Conservation (phyloP, 2,888 invertebrate genomes). For the Mylabris sibirica region DNA sequence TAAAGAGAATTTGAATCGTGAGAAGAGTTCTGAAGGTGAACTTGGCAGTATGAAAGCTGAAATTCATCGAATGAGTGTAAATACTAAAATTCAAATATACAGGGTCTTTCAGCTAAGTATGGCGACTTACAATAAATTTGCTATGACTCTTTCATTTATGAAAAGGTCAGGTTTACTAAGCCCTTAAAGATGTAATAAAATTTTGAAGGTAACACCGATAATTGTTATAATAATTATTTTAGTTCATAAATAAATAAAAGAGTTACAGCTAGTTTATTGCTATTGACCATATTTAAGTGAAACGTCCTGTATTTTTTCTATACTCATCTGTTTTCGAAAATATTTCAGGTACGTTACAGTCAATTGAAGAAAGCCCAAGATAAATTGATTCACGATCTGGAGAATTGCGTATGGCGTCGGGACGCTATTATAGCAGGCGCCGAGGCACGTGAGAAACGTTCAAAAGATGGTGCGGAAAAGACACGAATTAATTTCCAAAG, state of each 20-base stretch:
- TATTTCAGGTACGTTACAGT: slow-evolving; percentile 58
- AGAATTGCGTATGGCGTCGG: slow-evolving; percentile 70
- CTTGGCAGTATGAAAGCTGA: slow-evolving; percentile 79
- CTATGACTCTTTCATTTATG: too few species aligned
- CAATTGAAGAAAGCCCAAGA: slow-evolving; percentile 67
- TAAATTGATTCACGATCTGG: slow-evolving; percentile 69
- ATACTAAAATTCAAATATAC: too few species aligned
- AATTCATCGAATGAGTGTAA: slow-evolving; percentile 85
- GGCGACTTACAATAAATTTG: too few species aligned
- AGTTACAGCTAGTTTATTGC: too few species aligned
- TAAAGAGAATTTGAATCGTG: slow-evolving; percentile 72
- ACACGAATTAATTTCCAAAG: slow-evolving; percentile 64
- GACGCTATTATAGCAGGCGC: slow-evolving; percentile 70
- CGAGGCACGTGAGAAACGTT: slow-evolving; percentile 65
- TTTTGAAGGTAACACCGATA: too few species aligned
- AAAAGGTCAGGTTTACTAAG: too few species aligned
- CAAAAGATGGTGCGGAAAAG: slow-evolving; percentile 56
- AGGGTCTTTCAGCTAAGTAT: too few species aligned
- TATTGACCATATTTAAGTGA: too few species aligned
- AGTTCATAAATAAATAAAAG: too few species aligned
- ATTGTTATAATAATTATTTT: too few species aligned
- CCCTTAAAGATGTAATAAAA: too few species aligned
- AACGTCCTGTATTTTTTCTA: too few species aligned
- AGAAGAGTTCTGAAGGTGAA: slow-evolving; percentile 73
- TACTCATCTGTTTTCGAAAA: background rate